A percentile compares a stretch with the other conserved stretches of the same genome.
Evolutionary conservation across 1,140 invertebrate species (phyloP).

Genomic region (Apis mellifera): DNA sequence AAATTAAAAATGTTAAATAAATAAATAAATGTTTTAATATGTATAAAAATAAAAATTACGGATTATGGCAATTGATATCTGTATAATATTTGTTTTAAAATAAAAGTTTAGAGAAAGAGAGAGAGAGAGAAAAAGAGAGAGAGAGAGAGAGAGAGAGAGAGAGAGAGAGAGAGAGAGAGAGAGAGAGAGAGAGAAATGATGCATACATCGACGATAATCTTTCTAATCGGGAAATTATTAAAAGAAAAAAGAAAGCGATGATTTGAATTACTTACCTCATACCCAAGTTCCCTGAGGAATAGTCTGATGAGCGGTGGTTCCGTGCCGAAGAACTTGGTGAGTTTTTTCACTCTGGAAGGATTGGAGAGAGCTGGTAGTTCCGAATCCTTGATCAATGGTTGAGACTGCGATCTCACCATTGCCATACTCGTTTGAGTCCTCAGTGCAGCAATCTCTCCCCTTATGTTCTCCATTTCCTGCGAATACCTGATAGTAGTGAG

Average conservation of each 20-base stretch:
- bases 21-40: too few relatives aligned
- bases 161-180: too few relatives aligned
- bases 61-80: too few relatives aligned
- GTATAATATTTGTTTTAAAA: too few relatives aligned
- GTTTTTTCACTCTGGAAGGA: conserved; percentile 90
- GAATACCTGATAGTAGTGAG: conserved; percentile 70
- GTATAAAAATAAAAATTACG: too few relatives aligned
- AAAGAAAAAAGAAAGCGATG: too few relatives aligned
- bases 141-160: too few relatives aligned
- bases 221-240: neutral
- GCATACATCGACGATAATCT: too few relatives aligned
- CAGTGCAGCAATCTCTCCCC: conserved; percentile 91
- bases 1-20: too few relatives aligned
- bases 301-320: conserved; percentile 94
- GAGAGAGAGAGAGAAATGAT: too few relatives aligned
- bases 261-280: conserved; percentile 87
- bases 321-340: conserved; percentile 96
- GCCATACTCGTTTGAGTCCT: conserved; percentile 86
- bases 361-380: conserved; percentile 88
- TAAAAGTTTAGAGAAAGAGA: too few relatives aligned
- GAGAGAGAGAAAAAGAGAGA: too few relatives aligned
- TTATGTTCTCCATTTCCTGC: conserved; percentile 93
- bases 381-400: conserved; percentile 78
- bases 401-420: conserved; percentile 83
- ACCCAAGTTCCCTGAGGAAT: conserved; percentile 95